These are phyloP conservation scores for Acanthurus leucopareius DNA, from an alignment of 2,797 vertebrate genomes.

Conservation along the genomic window DNA sequence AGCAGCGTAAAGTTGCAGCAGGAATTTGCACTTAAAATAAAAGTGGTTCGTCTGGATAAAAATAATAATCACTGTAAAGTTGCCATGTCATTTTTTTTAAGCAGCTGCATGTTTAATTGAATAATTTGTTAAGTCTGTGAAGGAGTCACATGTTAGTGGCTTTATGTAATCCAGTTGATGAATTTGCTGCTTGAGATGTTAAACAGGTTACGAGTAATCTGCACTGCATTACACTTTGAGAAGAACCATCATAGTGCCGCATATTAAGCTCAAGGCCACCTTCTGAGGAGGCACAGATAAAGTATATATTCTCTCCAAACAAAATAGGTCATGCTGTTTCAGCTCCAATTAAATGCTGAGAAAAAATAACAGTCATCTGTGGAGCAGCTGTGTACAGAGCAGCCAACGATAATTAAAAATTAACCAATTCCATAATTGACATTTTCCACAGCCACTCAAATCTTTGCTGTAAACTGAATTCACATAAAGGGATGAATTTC, in stretches of 20 bases:
- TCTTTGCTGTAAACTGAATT: slow-evolving; percentile 63
- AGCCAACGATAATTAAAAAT: slow-evolving; percentile 83
- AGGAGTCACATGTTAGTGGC: slow-evolving; percentile 38
- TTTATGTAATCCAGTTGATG: slow-evolving; percentile 70
- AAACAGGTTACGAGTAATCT: slow-evolving; percentile 73
- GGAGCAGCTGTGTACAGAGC: slow-evolving; percentile 74
- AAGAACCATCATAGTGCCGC: slow-evolving; percentile 54
- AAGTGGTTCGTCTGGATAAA: not conserved
- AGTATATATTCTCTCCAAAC: slow-evolving; percentile 81
- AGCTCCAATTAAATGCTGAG: slow-evolving; percentile 84
- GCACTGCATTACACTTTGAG: slow-evolving; percentile 58
- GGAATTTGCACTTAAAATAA: slow-evolving; percentile 9
- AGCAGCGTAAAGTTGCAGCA: not conserved
- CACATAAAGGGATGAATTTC: slow-evolving; percentile 52
- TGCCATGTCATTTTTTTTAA: slow-evolving; percentile 54
- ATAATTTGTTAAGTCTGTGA: slow-evolving; percentile 37
- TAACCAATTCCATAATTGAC: slow-evolving; percentile 80
- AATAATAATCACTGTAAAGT: slow-evolving; percentile 21
- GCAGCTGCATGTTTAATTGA: slow-evolving; percentile 51
- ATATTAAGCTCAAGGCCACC: slow-evolving; percentile 84
- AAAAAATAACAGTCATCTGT: slow-evolving; percentile 77
- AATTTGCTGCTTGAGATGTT: slow-evolving; percentile 58
- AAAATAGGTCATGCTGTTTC: slow-evolving; percentile 89
- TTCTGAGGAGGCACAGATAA: slow-evolving; percentile 79
- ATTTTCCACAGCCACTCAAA: slow-evolving; percentile 71